Base-by-base conservation (phyloP, 2,888 invertebrate genomes). In the Epinotia nisella region DNA sequence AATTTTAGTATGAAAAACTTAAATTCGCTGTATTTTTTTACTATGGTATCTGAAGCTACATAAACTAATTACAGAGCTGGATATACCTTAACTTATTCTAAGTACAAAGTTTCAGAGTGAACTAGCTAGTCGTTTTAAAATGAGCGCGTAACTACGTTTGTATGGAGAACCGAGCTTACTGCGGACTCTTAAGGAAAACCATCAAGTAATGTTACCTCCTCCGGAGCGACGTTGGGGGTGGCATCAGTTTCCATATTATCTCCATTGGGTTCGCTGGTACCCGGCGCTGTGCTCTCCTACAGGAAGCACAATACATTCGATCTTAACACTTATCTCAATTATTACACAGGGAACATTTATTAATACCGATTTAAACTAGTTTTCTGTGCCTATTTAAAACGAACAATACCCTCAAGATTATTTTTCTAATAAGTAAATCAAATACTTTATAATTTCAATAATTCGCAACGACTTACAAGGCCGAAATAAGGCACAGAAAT, bases 221-320 rank as follows among this genome's bases (percentile, higher is more conserved):
- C 82, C 64, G 79, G 79, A 60, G 81, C 71, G n/a, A 83, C 79
- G 75, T 70, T 77, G 64, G 81, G 70, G 11, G 78, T 64, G 55
- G 82, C 72, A 70, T 85, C 87, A 49, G 75, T 83, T 64, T 87
- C 87, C 85, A 82, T 82, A 35, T 81, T 76, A 71, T 85, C 85
- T 75, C 78, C 79, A 13, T 78, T 75, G 71, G 75, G 77, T 74
- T 82, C 83, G 77, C 82, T 76, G 82, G 79, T 82, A 78, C 83
- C 80, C 75, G 85, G 80, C 81, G 81, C 83, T 78, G 84, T 79
- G 80, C 78, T 80, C 71, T 80, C 86, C 88, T 88, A 87, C 78
- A 84, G 82, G 82, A 83, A 81, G 83, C 81, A 86, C 82, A 85
- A 82, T 80, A 82, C 85, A 80, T 82, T 83, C 80, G 81, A 83